Percentiles rank a stretch among this genome's conserved stretches.
phyloP scores from a whole-genome alignment of 1,140 invertebrate species.

The Sitophilus oryzae region DNA sequence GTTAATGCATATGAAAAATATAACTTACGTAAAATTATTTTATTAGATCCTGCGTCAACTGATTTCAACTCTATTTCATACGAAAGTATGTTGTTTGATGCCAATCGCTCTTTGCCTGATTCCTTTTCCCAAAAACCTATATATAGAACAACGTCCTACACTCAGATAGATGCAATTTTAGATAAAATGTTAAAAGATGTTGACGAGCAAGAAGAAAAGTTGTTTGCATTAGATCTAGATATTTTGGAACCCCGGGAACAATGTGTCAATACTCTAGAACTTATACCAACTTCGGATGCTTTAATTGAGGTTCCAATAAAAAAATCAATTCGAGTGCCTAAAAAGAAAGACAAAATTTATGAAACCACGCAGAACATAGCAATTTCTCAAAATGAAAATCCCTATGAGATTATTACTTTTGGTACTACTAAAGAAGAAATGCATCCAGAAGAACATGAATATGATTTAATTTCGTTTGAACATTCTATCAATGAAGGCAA shows the following conservation, averaged over 20 bases:
- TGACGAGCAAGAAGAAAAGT: slow-evolving; percentile 36
- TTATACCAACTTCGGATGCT: slow-evolving; percentile 38
- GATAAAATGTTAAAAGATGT: slow-evolving; percentile 41
- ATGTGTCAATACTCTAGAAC: slow-evolving; percentile 40
- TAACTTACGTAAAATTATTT: slow-evolving; percentile 11
- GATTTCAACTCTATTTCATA: slow-evolving; percentile 31
- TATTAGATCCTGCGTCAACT: slow-evolving; percentile 16
- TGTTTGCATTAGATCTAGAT: slow-evolving; percentile 35
- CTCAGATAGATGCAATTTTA: slow-evolving; percentile 40
- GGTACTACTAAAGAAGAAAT: slow-evolving; percentile 6
- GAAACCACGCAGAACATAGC: slow-evolving; percentile 29
- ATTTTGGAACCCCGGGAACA: slow-evolving; percentile 28
- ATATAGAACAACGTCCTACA: slow-evolving; percentile 35
- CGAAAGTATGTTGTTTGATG: slow-evolving; percentile 37
- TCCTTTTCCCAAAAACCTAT: slow-evolving; percentile 6
- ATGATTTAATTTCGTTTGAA: slow-evolving; percentile 32
- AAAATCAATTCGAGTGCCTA: slow-evolving; percentile 27
- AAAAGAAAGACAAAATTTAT: slow-evolving; percentile 21
- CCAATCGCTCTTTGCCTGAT: slow-evolving; percentile 25
- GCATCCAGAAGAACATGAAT: slow-evolving; percentile 22
- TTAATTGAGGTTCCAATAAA: slow-evolving; percentile 42
- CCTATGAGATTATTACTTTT: slow-evolving; percentile 28
- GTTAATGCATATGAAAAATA: slow-evolving; percentile 33
- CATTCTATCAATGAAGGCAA: slow-evolving; percentile 2
- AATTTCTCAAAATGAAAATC: slow-evolving; percentile 13